Evolutionary conservation across 2,888 invertebrate species (phyloP), one percentile per base, ranked within the genome.

Genomic region (Tachina grossa): DNA sequence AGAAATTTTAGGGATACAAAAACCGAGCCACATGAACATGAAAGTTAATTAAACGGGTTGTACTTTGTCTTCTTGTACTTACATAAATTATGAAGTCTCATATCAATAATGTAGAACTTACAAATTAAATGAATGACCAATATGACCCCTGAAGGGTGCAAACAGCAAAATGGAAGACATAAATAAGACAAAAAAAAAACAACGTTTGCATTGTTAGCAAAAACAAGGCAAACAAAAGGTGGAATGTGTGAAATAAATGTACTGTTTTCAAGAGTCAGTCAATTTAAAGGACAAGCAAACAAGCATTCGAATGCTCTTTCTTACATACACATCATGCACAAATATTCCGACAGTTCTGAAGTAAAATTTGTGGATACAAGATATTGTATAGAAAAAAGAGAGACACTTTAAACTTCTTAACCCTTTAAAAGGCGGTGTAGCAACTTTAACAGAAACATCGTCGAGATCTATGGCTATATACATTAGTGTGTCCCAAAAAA

Each of bases 211-310:
- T 61, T 49, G 66, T 84, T 75, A 57, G 78, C 80, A 66, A 80
- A 84, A 84, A 57, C 2, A 31, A 78, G 45, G 16, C 69, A 53
- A 85, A 81, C 76, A 81, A 85, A 78, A 78, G 74, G 47, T 79
- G 79, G 82, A 82, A 85, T 85, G 82, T 85, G 82, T 85, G 75
- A 85, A 77, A 77, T 77, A 75, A 75, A 79, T 65, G 75, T 82
- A 65, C 82, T 74, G 74, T 53, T 75, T 76, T 82, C 39, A 59
- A 84, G 68, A 81, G 63, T 74, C 77, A 84, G 71, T 61, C 84
- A 84, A 81, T 84, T 84, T 81, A 79, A 84, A 84, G 77, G 66
- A 80, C 66, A 31, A 31, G 31, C 31, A 83, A 57, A 81, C 59
- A 83, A 66, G 79, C 68, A 83, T 69, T 55, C 5, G 57, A 75